These are phyloP conservation scores for Corynorhinus townsendii DNA, from an alignment of 2,113 vertebrate genomes.

Conservation along the genomic window DNA sequence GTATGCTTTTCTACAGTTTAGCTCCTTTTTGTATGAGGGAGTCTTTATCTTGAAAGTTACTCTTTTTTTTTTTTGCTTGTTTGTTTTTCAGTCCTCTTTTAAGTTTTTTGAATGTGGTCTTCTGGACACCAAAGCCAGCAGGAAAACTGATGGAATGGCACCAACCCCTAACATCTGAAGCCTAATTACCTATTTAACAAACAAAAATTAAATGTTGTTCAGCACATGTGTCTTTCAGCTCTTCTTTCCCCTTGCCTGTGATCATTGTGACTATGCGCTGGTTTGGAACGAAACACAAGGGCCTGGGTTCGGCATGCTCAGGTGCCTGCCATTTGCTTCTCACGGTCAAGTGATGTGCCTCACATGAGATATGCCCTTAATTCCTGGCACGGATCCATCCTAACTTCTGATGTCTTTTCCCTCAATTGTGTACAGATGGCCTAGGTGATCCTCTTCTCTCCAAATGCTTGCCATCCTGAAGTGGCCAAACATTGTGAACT, in stretches of 20 bases:
- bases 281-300: not conserved
- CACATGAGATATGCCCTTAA: accelerated
- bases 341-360: not conserved
- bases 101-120: not conserved
- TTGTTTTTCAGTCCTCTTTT: constrained; percentile 42
- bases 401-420: not conserved
- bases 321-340: not conserved
- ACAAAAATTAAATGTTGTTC: not conserved
- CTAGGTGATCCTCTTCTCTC: not conserved
- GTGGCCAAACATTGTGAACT: not conserved
- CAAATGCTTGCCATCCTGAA: not conserved
- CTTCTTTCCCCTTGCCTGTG: not conserved
- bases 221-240: not conserved
- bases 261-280: accelerated
- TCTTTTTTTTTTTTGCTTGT: not conserved
- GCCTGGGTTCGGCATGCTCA: not conserved
- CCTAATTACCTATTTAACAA: not conserved
- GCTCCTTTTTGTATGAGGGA: not conserved
- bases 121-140: not conserved
- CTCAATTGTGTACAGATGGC: not conserved
- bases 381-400: not conserved
- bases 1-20: not conserved
- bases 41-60: not conserved
- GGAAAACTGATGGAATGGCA: not conserved
- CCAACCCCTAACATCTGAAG: not conserved